Percentiles rank a stretch among this genome's conserved stretches.
These are phyloP conservation scores for Bujurquina vittata DNA, from an alignment of 2,113 vertebrate species.

Conservation along the genomic window DNA sequence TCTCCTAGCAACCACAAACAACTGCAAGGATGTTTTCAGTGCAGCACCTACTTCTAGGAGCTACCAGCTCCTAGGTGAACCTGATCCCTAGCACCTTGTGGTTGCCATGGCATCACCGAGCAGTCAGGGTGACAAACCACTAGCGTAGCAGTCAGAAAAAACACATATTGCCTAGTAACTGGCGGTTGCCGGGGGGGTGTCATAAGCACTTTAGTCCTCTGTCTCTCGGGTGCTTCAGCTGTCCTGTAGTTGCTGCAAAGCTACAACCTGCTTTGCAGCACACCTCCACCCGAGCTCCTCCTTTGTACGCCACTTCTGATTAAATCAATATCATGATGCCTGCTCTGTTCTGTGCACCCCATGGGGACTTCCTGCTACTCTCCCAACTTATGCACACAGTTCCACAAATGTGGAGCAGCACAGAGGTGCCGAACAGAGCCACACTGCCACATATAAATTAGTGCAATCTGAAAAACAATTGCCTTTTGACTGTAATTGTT, in stretches of 20 bases:
- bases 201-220: too few species aligned
- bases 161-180: too few species aligned
- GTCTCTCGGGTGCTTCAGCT: too few species aligned
- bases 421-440: neutral
- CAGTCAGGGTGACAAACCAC: too few species aligned
- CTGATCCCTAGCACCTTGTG: too few species aligned
- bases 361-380: neutral
- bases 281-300: neutral
- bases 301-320: neutral
- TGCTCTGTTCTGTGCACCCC: neutral
- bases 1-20: too few species aligned
- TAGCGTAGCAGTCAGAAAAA: too few species aligned
- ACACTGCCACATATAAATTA: neutral
- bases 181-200: too few species aligned
- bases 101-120: too few species aligned
- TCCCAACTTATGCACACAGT: neutral
- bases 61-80: too few species aligned
- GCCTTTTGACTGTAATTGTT: neutral
- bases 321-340: neutral
- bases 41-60: too few species aligned
- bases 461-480: neutral
- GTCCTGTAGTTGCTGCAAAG: neutral
- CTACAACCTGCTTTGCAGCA: neutral
- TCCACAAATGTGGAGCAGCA: neutral
- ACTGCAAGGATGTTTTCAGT: too few species aligned